Conservation (phyloP, 2,797 vertebrate species). For the Labeo calbasu region DNA sequence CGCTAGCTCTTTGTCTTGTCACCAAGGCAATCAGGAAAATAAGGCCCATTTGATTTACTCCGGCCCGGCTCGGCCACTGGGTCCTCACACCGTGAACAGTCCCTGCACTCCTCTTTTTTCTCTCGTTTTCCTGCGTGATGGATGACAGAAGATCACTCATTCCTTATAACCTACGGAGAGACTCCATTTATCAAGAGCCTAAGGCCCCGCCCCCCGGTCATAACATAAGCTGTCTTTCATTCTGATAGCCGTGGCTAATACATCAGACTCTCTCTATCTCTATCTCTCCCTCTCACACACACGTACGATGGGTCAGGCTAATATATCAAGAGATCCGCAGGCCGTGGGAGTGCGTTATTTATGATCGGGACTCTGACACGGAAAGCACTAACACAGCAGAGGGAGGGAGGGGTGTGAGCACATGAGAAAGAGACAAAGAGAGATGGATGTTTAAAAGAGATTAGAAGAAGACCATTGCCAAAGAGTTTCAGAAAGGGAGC, state of each 20-base stretch:
- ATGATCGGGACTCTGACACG: constrained; percentile 73
- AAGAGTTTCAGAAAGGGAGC: constrained; percentile 16
- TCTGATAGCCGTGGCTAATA: constrained; percentile 59
- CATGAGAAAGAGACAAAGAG: constrained; percentile 45
- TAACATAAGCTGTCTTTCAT: constrained; percentile 64
- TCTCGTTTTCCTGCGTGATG: constrained; percentile 66
- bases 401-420: constrained; percentile 30
- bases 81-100: constrained; percentile 34
- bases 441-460: constrained; percentile 42
- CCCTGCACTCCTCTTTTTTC: constrained; percentile 51
- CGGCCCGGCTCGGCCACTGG: constrained; percentile 41
- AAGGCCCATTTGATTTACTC: constrained; percentile 70
- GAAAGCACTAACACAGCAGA: constrained; percentile 64
- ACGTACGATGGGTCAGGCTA: constrained; percentile 69
- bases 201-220: constrained; percentile 54
- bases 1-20: constrained; percentile 72
- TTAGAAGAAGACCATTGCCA: constrained; percentile 32
- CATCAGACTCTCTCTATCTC: constrained; percentile 45
- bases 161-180: constrained; percentile 69
- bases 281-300: constrained; percentile 45
- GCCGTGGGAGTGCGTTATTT: constrained; percentile 79
- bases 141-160: constrained; percentile 75
- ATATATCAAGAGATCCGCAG: constrained; percentile 70
- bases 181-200: constrained; percentile 73
- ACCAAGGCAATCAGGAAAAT: constrained; percentile 71